Percentiles rank a stretch among this genome's conserved stretches.
These are phyloP conservation scores for Coregonus ussuriensis DNA, from an alignment of 2,797 vertebrate genomes.

Conservation along the genomic window DNA sequence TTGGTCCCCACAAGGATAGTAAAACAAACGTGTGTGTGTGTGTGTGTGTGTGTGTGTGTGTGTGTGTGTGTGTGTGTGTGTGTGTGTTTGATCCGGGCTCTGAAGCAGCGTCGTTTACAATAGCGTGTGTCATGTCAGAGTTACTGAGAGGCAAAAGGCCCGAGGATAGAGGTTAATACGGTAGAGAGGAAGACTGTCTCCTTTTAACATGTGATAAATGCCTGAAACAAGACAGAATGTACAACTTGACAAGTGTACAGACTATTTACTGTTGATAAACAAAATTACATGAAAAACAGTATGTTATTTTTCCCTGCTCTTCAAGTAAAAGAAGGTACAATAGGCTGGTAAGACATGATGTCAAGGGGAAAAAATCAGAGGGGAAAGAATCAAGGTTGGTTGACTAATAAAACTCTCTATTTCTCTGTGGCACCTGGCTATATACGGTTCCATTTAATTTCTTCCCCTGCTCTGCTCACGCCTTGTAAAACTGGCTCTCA, in stretches of 20 bases:
- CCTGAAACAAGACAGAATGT: conserved; percentile 50
- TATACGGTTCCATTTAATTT: conserved; percentile 73
- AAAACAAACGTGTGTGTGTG: no score
- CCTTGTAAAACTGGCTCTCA: conserved; percentile 76
- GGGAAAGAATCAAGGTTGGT: conserved; percentile 56
- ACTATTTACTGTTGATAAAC: conserved; percentile 60
- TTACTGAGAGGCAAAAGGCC: conserved; percentile 53
- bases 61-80: no score
- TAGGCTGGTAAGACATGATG: conserved; percentile 43
- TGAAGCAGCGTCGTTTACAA: conserved; percentile 53
- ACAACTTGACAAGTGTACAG: conserved; percentile 46
- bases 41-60: no score
- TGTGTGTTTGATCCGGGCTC: conserved; percentile 51
- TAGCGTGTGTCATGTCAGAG: conserved; percentile 53
- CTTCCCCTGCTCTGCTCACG: conserved; percentile 63
- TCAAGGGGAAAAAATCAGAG: conserved; percentile 41
- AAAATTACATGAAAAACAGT: conserved; percentile 50
- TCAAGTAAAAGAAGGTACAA: conserved; percentile 42
- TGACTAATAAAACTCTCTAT: conserved; percentile 66
- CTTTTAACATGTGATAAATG: conserved; percentile 55
- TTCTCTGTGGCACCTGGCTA: conserved; percentile 70
- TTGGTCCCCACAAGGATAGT: no score
- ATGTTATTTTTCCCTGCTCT: conserved; percentile 34
- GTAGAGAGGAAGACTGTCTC: conserved; percentile 40
- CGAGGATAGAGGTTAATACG: conserved; percentile 61